These are phyloP conservation scores for Amphiduros pacificus DNA, from an alignment of 2,888 invertebrate species.

Conservation along the genomic window DNA sequence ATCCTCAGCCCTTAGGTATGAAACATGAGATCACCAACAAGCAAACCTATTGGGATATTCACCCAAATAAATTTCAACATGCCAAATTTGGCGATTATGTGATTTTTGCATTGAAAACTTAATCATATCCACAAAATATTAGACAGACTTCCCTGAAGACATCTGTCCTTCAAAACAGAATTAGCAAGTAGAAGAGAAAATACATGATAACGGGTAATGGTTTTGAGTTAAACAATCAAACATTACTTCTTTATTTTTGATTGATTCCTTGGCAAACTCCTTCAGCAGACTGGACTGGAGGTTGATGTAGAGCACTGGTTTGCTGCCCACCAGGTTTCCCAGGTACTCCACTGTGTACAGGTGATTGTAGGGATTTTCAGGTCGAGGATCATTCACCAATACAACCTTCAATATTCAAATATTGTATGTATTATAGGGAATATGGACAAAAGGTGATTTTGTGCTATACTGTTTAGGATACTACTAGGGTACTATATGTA, in stretches of 20 bases:
- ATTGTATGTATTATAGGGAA: not conserved
- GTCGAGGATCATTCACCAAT: slow-evolving; percentile 82
- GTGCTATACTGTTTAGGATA: not conserved
- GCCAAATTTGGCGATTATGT: too few relatives aligned
- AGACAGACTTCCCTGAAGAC: not conserved
- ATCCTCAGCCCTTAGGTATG: too few relatives aligned
- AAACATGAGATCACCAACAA: too few relatives aligned
- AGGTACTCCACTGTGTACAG: slow-evolving; percentile 84
- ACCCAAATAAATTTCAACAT: too few relatives aligned
- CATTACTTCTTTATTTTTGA: slow-evolving; percentile 72
- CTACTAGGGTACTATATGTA: too few relatives aligned
- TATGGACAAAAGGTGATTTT: not conserved
- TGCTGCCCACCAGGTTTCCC: slow-evolving; percentile 84
- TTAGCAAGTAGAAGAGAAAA: too few relatives aligned
- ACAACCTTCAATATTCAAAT: slow-evolving; percentile 69
- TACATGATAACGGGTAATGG: too few relatives aligned
- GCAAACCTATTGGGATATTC: too few relatives aligned
- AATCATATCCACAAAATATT: too few relatives aligned
- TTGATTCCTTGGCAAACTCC: slow-evolving; percentile 74
- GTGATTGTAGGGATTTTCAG: slow-evolving; percentile 75
- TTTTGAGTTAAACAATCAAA: too few relatives aligned
- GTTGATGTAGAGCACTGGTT: slow-evolving; percentile 82
- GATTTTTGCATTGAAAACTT: too few relatives aligned
- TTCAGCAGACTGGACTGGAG: slow-evolving; percentile 79
- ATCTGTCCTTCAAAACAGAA: not conserved